Conservation (phyloP, 2,113 vertebrate genomes). For the Gorsachius goisagi region DNA sequence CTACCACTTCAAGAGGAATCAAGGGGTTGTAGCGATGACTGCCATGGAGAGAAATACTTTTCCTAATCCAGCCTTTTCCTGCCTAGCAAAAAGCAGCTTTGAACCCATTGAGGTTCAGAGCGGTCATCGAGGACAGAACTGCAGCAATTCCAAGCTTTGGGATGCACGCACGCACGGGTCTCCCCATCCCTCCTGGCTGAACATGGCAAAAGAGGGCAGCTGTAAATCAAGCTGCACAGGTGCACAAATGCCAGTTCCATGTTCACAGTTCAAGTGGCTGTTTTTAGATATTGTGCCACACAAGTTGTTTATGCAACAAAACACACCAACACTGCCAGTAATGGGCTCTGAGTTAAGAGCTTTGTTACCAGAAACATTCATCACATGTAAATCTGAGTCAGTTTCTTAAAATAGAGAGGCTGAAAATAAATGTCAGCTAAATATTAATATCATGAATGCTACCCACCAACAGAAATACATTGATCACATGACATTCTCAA, state of each 20-base stretch:
- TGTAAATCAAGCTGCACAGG: background rate
- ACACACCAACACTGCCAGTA: background rate
- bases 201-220: background rate
- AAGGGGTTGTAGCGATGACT: background rate
- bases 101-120: background rate
- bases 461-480: background rate
- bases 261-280: background rate
- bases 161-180: fast-evolving
- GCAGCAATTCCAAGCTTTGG: background rate
- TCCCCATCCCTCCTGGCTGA: background rate
- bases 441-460: background rate
- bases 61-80: background rate
- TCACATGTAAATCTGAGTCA: background rate
- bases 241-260: background rate
- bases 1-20: background rate
- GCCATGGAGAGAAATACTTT: background rate
- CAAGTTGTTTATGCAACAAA: background rate
- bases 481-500: background rate
- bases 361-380: background rate
- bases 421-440: background rate
- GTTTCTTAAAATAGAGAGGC: background rate
- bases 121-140: background rate
- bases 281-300: background rate
- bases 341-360: background rate
- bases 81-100: background rate